These are phyloP conservation scores for Laodelphax striatellus DNA, from an alignment of 1,140 invertebrate species.

Conservation along the genomic window DNA sequence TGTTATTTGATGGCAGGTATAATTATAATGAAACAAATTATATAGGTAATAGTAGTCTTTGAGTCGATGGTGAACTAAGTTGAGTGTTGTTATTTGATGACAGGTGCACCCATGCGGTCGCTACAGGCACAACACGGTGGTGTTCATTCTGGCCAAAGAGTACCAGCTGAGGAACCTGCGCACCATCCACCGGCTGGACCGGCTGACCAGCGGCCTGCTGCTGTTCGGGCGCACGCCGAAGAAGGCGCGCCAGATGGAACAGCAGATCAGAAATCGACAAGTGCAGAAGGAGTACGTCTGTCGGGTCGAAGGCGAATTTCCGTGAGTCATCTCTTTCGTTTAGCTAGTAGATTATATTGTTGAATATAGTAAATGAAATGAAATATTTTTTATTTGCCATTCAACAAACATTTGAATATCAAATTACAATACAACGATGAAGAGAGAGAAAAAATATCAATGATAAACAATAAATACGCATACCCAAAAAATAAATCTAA, in stretches of 20 bases:
- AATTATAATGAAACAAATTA: no score
- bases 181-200: constrained; percentile 83
- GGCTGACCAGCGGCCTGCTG: constrained; percentile 87
- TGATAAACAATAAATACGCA: no score
- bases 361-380: no score
- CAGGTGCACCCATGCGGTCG: constrained; percentile 94
- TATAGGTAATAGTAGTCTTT: no score
- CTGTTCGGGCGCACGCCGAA: constrained; percentile 87
- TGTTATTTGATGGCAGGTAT: no score
- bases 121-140: constrained; percentile 91
- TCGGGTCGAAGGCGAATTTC: constrained; percentile 92
- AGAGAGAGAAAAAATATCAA: no score
- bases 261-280: constrained; percentile 79
- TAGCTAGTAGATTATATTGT: no score
- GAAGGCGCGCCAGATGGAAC: constrained; percentile 84
- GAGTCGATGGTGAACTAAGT: no score
- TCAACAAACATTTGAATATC: no score
- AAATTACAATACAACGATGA: no score
- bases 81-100: neutral
- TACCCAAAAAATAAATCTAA: no score
- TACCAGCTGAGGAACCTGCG: constrained; percentile 86
- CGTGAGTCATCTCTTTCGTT: constrained; percentile 37
- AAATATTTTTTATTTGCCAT: no score
- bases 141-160: constrained; percentile 94
- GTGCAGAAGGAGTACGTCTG: constrained; percentile 96